phyloP scores from a whole-genome alignment of 2,113 vertebrate genomes.

The Gallinago jamesoni region DNA sequence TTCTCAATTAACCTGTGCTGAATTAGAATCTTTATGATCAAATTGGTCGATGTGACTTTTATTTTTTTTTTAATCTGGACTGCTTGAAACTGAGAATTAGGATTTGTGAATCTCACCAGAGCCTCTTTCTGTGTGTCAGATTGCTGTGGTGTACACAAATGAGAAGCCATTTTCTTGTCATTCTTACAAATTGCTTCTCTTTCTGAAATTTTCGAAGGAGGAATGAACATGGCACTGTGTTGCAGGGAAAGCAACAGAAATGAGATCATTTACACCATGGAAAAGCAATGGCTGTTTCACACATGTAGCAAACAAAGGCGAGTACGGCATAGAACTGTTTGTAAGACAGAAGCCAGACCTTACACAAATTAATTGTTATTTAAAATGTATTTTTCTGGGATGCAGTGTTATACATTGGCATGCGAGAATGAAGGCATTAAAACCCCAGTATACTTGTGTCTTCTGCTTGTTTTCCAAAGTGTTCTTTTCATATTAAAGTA shows the following conservation, averaged over 20 bases:
- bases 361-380: background rate
- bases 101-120: slow-evolving; percentile 8
- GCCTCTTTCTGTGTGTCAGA: background rate
- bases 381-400: background rate
- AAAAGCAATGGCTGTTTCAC: slow-evolving; percentile 2
- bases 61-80: background rate
- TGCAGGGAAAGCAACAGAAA: slow-evolving; percentile 4
- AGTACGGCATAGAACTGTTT: background rate
- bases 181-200: slow-evolving; percentile 51
- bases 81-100: slow-evolving; percentile 6
- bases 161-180: slow-evolving; percentile 55
- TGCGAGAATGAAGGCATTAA: background rate
- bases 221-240: background rate
- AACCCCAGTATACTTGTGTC: background rate
- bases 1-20: slow-evolving; percentile 63
- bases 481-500: background rate
- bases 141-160: slow-evolving; percentile 33
- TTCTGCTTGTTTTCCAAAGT: background rate
- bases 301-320: background rate
- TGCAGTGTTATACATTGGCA: background rate
- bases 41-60: background rate
- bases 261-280: background rate
- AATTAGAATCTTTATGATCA: slow-evolving; percentile 48
- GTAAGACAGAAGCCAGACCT: background rate
- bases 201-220: slow-evolving; percentile 33